phyloP scores from a whole-genome alignment of 2,113 vertebrate genomes.

The Xiphophorus hellerii region DNA sequence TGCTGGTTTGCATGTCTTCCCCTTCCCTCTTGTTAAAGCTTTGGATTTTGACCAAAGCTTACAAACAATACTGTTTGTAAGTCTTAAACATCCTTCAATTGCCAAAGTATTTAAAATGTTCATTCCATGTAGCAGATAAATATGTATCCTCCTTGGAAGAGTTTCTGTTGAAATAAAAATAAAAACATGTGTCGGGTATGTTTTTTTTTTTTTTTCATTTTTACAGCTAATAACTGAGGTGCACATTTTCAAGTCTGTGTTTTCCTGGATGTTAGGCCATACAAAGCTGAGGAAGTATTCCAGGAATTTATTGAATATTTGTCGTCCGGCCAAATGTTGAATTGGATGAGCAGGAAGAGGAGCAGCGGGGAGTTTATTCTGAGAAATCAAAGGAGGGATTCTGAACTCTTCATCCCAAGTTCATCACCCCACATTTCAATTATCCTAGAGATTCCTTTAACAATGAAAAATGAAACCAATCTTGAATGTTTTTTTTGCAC shows the following conservation, averaged over 20 bases:
- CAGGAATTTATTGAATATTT: conserved; percentile 76
- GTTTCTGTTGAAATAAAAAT: conserved; percentile 17
- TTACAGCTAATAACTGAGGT: conserved; percentile 13
- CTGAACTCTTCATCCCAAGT: conserved; percentile 21
- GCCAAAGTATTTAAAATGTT: conserved; percentile 54
- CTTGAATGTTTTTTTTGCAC: conserved; percentile 24
- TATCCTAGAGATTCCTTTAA: no score
- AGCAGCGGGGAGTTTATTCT: conserved; percentile 40
- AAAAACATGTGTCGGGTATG: conserved; percentile 8
- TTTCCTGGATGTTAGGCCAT: conserved; percentile 43
- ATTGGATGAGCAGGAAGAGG: conserved; percentile 42
- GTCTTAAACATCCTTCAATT: conserved; percentile 66
- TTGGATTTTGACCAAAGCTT: conserved; percentile 29
- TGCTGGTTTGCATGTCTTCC: neutral
- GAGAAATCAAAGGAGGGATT: conserved; percentile 30
- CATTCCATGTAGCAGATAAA: conserved; percentile 40
- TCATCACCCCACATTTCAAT: conserved; percentile 21
- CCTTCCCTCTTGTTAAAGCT: neutral
- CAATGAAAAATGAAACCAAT: no score
- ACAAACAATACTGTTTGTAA: conserved; percentile 34
- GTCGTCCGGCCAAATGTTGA: conserved; percentile 79
- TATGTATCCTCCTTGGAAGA: conserved; percentile 36
- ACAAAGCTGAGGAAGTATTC: conserved; percentile 67
- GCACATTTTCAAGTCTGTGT: conserved; percentile 30
- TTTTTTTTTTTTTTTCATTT: conserved; percentile 24